These are phyloP conservation scores for Calyptomena viridis DNA, from an alignment of 2,113 vertebrate genomes.

Conservation along the genomic window DNA sequence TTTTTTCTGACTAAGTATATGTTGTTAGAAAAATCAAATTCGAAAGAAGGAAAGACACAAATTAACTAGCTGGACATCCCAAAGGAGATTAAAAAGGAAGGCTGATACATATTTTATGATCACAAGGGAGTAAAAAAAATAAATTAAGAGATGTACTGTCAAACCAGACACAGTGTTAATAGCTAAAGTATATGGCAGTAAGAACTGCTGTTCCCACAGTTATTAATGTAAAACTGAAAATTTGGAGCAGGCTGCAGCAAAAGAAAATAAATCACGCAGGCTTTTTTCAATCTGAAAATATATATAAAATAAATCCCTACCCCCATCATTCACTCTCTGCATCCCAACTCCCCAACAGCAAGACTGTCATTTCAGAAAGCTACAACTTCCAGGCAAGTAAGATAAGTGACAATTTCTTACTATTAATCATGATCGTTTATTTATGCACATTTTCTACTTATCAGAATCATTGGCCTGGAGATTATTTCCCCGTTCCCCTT, in stretches of 20 bases:
- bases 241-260: conserved; percentile 46
- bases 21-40: conserved; percentile 12
- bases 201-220: conserved; percentile 53
- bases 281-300: conserved; percentile 27
- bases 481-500: conserved; percentile 18
- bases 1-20: neutral
- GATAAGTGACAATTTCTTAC: conserved; percentile 13
- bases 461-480: neutral
- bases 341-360: neutral
- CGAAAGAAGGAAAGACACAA: neutral
- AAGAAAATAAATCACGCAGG: conserved; percentile 48
- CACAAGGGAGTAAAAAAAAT: conserved; percentile 20
- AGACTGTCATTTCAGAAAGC: conserved; percentile 1
- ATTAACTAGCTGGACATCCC: conserved; percentile 48
- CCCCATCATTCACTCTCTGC: neutral
- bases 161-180: conserved; percentile 55
- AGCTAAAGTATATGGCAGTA: conserved; percentile 48
- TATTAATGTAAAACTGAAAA: conserved; percentile 65
- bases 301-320: conserved; percentile 10
- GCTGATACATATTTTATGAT: conserved; percentile 52
- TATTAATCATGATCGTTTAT: conserved; percentile 48
- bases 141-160: conserved; percentile 50
- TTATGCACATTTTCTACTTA: conserved; percentile 18
- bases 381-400: conserved; percentile 14
- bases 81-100: conserved; percentile 44